Evolutionary conservation across 2,888 invertebrate genomes (phyloP).

Genomic region (Sarcophaga caerulescens): DNA sequence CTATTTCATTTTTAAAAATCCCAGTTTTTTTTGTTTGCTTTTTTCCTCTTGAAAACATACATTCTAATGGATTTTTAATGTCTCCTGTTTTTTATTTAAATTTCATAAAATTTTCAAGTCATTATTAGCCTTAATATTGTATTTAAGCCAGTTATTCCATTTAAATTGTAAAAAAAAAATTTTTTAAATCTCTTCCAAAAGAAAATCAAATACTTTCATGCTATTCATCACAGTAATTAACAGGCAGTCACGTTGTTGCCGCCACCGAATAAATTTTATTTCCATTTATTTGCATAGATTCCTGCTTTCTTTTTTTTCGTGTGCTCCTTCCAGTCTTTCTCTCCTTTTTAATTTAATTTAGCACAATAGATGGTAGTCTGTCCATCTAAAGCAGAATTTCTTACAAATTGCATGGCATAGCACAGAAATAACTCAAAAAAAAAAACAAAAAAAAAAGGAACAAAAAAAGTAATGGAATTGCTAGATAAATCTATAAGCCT

Average conservation of each 20-base stretch:
- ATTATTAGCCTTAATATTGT: not conserved
- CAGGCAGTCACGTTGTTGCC: slow-evolving; percentile 54
- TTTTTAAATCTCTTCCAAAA: not conserved
- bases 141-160: not conserved
- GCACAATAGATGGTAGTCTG: not conserved
- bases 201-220: slow-evolving; percentile 51
- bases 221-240: slow-evolving; percentile 58
- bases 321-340: not conserved
- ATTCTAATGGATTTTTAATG: not conserved
- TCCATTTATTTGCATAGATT: slow-evolving; percentile 53
- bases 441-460: not conserved
- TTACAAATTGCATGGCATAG: slow-evolving; percentile 29
- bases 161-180: slow-evolving; percentile 3
- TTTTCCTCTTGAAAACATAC: not conserved
- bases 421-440: slow-evolving; percentile 10
- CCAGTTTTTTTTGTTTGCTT: not conserved
- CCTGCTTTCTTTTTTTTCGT: slow-evolving; percentile 14
- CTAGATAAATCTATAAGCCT: slow-evolving; percentile 35
- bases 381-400: slow-evolving; percentile 4
- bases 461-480: too few relatives aligned
- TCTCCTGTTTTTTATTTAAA: too few relatives aligned
- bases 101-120: too few relatives aligned
- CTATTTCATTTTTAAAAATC: not conserved
- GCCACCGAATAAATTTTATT: slow-evolving; percentile 55
- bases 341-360: not conserved